Evolutionary conservation across 2,797 vertebrate species (phyloP).

Genomic region (Lacerta agilis): DNA sequence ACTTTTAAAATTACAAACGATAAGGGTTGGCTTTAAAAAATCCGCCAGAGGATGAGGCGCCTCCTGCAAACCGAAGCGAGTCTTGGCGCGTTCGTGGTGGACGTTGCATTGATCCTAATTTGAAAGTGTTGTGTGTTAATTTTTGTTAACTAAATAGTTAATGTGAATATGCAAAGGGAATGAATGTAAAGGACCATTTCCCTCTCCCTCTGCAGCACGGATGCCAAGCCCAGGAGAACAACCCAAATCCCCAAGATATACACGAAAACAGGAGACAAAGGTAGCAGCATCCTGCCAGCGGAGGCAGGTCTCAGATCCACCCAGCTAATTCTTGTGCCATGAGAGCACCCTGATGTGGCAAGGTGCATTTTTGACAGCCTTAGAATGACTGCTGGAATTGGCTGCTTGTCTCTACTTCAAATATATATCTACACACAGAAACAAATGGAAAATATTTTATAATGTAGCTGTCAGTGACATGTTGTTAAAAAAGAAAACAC

Average conservation of each 20-base stretch:
- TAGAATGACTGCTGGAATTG: neutral
- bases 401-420: neutral
- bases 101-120: too few relatives aligned
- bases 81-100: too few relatives aligned
- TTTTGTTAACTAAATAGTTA: too few relatives aligned
- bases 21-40: too few relatives aligned
- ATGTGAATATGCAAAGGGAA: neutral
- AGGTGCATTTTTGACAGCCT: neutral
- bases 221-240: slow-evolving; percentile 57
- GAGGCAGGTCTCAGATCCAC: neutral
- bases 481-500: too few relatives aligned
- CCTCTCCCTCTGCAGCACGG: slow-evolving; percentile 48
- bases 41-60: too few relatives aligned
- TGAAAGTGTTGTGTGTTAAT: too few relatives aligned
- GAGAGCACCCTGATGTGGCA: neutral
- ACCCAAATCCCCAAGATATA: slow-evolving; percentile 86
- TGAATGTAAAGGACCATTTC: neutral
- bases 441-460: neutral
- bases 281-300: slow-evolving; percentile 65
- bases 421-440: neutral
- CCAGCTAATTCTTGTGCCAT: neutral
- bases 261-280: slow-evolving; percentile 94
- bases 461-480: too few relatives aligned
- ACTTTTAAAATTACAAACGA: too few relatives aligned
- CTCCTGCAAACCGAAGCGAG: too few relatives aligned